Percentiles rank a stretch among this genome's conserved stretches.
phyloP scores from a whole-genome alignment of 1,140 invertebrate genomes.

The Dendrolimus punctatus region DNA sequence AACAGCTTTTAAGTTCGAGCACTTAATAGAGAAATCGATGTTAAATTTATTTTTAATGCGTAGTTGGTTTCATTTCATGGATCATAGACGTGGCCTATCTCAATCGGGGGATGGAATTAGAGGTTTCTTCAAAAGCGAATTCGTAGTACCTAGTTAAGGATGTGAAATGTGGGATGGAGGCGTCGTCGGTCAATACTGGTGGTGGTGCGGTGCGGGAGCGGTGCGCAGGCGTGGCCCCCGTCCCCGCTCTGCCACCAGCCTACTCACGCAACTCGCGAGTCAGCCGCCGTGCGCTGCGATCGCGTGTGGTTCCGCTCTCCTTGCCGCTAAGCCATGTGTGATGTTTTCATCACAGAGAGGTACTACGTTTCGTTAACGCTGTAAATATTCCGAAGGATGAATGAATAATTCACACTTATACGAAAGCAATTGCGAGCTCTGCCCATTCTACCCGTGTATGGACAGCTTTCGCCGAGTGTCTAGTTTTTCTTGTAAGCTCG shows the following conservation, averaged over 20 bases:
- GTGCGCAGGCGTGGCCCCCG: constrained; percentile 49
- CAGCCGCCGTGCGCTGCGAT: constrained; percentile 57
- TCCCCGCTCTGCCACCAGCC: constrained; percentile 31
- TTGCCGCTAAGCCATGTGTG: constrained; percentile 51
- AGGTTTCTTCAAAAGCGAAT: constrained; percentile 62
- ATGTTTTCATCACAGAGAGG: constrained; percentile 59
- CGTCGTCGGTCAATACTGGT: constrained; percentile 69
- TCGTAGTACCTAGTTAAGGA: constrained; percentile 65
- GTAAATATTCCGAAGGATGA: constrained; percentile 32
- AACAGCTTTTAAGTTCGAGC: not conserved
- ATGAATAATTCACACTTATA: constrained; percentile 31
- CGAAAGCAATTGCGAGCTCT: constrained; percentile 8
- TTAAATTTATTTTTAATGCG: constrained; percentile 1
- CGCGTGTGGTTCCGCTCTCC: constrained; percentile 44
- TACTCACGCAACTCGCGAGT: constrained; percentile 64
- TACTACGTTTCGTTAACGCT: constrained; percentile 40
- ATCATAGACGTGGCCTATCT: constrained; percentile 47
- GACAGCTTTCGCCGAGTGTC: constrained; percentile 57
- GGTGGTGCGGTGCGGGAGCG: constrained; percentile 55
- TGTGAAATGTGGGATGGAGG: constrained; percentile 67
- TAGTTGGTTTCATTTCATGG: constrained; percentile 15
- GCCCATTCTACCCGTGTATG: constrained; percentile 13
- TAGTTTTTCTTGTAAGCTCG: constrained; percentile 58
- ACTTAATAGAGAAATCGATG: not conserved
- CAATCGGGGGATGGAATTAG: constrained; percentile 49